These are phyloP conservation scores for Anadara kagoshimensis DNA, from an alignment of 1,140 invertebrate species.

Conservation along the genomic window DNA sequence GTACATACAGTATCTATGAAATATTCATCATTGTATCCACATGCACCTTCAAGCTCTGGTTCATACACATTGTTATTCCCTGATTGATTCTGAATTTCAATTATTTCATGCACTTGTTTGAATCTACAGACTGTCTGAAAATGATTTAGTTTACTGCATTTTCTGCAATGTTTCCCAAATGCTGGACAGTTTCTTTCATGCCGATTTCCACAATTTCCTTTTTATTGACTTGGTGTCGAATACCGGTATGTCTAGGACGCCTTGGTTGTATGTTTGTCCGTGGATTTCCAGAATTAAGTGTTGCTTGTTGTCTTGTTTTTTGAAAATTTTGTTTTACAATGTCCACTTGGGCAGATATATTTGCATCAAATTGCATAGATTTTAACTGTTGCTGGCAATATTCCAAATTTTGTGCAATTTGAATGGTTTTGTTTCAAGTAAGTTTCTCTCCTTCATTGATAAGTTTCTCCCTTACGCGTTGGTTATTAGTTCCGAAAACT, in stretches of 20 bases:
- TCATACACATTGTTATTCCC: no score
- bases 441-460: slow-evolving; percentile 19
- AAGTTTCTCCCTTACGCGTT: slow-evolving; percentile 9
- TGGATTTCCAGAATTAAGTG: no score
- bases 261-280: neutral
- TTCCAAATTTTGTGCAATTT: slow-evolving; percentile 13
- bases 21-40: no score
- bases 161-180: neutral
- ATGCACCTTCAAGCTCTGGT: no score
- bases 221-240: no score
- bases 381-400: slow-evolving; percentile 17
- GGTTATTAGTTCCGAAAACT: slow-evolving; percentile 8
- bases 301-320: neutral
- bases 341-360: neutral
- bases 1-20: no score
- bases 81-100: neutral
- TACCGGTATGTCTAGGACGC: no score
- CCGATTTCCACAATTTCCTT: neutral
- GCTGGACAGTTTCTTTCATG: neutral
- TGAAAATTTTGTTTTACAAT: neutral
- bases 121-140: neutral
- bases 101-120: neutral
- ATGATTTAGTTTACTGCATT: slow-evolving; percentile 1
- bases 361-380: neutral
- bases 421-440: slow-evolving; percentile 10